Evolutionary conservation across 2,797 vertebrate species (phyloP), one percentile per base, ranked within the genome.

Genomic region (Prunella strophiata): DNA sequence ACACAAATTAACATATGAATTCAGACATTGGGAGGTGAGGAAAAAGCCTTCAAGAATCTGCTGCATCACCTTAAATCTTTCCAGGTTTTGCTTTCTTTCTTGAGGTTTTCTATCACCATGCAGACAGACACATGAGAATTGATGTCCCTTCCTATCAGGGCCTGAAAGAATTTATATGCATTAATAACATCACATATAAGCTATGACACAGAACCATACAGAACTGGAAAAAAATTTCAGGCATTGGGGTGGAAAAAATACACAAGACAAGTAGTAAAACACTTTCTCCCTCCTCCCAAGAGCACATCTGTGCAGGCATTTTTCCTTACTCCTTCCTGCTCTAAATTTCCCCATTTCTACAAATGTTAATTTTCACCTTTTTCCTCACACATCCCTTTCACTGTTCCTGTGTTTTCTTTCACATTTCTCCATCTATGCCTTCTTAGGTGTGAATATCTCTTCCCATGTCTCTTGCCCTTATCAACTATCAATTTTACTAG

Each of bases 31-130:
- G 34, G 26, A 91, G 65, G 42, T 12, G 29, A 96, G 40, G 13
- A 42, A 89, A 93, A 75, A 48, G 34, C 21, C 15, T 59, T 65
- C 29, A 73, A 78, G 3, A 80, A 68, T 72, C 40, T 73, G 32
- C 11, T 61, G 7, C 25, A 59, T 91, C 96, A 99, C 99, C 99
- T 99, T 99, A 96, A 99, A 99, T 88, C 98, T 97, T 59, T 99
- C 99, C 98, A 99, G 97, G 96, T 99, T 99, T 91, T 97, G 98
- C 94, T 99, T 99, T 88, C 99, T 98, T 96, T 99, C 99, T 18
- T 99, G 98, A 83, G 99, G 99, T 91, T 99, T 99, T 75, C 99
- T 97, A 96, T 99, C 99, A 32, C 99, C 99, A 75, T 99, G 99
- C 74, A 99, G 98, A 97, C 99, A 99, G 34, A 99, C 99, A 73